Evolutionary conservation across 2,888 invertebrate species (phyloP), one percentile per base, ranked within the genome.

Genomic region (Celastrina argiolus): DNA sequence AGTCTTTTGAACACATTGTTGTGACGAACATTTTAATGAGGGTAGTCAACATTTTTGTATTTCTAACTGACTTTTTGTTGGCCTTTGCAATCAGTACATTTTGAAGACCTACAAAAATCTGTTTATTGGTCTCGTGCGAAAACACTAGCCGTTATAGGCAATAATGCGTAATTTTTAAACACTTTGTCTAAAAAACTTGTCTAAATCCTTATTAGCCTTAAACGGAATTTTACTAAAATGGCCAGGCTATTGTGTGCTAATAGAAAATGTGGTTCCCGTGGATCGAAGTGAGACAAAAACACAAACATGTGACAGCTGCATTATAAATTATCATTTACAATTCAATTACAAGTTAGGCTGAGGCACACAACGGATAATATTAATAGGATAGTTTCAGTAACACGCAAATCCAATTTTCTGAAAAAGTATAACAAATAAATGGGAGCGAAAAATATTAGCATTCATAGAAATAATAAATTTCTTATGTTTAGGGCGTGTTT

Each of bases 321-420:
- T 66, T 75, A 75, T 73, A 76, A 77, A 72, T 75, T 79, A 81
- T 75, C 76, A 77, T 82, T 74, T 82, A 83, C 79, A 85, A 78
- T 75, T 77, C 72, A 76, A 78, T 78, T 79, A 74, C 74, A 74
- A 78, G 75, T 39, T 58, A 26, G 56, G 41, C 26, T 41, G 26
- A 58, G 39, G 56, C 36, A 26, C 65, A 56, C 56, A 41, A 56
- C 16, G 39, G 56, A 65, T 45, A 18, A 34, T 16, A 51, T 59
- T 3, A 31, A 16, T 59, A 75, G 58, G 8, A 36, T 22, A 4
- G 1, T 22, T 51, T 51, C 51, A 22, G 51, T 22, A 51, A 51
- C 22, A 26, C 8, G 12, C 4, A 10, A 51, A 51, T 51, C 51
- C 51, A 51, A 22, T 51, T 51, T 51, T 22, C 51, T 22, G 22